Conservation (phyloP, 2,113 vertebrate species). For the Ranitomeya imitator region DNA sequence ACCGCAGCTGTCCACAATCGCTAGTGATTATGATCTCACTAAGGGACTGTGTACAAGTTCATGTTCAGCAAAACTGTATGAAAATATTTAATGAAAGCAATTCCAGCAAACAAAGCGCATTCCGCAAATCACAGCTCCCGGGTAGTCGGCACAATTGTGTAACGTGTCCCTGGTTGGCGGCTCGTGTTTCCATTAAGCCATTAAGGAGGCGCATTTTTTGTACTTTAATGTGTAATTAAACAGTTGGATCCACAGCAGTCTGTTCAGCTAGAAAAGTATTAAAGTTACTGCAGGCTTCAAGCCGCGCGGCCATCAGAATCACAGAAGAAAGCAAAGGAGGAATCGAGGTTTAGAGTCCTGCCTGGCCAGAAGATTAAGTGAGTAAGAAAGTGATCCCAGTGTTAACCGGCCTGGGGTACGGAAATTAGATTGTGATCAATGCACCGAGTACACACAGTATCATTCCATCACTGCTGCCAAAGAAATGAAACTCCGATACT, state of each 20-base stretch:
- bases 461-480: background rate
- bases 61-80: background rate
- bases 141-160: background rate
- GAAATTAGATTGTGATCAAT: background rate
- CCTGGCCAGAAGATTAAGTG: background rate
- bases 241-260: background rate
- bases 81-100: background rate
- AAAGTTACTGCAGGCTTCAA: background rate
- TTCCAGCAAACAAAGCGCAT: background rate
- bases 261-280: conserved; percentile 14
- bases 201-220: background rate
- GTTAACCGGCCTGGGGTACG: background rate
- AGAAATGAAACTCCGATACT: background rate
- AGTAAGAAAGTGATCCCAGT: background rate
- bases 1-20: background rate
- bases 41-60: background rate
- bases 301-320: background rate
- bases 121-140: background rate
- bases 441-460: background rate
- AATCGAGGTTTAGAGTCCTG: background rate
- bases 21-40: background rate
- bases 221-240: conserved; percentile 31
- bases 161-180: background rate
- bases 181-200: conserved; percentile 1
- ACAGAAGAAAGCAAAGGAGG: background rate